Evolutionary conservation across 2,113 vertebrate genomes (phyloP).

Genomic region (Siniperca knerii): DNA sequence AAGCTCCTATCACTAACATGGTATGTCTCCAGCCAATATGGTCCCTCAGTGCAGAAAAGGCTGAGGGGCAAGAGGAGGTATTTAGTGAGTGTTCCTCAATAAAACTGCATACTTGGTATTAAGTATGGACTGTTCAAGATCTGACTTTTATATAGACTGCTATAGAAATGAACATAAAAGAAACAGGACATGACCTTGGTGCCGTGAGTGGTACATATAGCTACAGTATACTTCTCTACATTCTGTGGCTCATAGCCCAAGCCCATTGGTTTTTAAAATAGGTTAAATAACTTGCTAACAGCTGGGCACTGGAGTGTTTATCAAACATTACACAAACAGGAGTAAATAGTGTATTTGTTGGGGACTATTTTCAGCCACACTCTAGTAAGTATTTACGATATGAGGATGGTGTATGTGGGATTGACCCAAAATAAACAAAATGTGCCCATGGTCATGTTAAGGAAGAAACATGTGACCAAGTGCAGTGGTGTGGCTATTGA

Average conservation of each 20-base stretch:
- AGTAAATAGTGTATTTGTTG: background rate
- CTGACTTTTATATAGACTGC: background rate
- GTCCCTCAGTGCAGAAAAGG: constrained; percentile 91
- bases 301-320: background rate
- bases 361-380: background rate
- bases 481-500: background rate
- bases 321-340: background rate
- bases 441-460: background rate
- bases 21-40: constrained; percentile 91
- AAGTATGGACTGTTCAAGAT: background rate
- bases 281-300: background rate
- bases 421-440: background rate
- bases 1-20: constrained; percentile 88
- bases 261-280: background rate
- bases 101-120: background rate
- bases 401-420: background rate
- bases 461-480: background rate
- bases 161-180: background rate
- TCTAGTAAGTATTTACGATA: background rate
- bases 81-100: background rate
- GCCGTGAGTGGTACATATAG: background rate
- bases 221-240: background rate
- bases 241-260: background rate
- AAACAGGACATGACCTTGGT: background rate
- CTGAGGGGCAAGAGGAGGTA: constrained; percentile 69